phyloP scores from a whole-genome alignment of 1,140 invertebrate species.

The Bombus turneri region DNA sequence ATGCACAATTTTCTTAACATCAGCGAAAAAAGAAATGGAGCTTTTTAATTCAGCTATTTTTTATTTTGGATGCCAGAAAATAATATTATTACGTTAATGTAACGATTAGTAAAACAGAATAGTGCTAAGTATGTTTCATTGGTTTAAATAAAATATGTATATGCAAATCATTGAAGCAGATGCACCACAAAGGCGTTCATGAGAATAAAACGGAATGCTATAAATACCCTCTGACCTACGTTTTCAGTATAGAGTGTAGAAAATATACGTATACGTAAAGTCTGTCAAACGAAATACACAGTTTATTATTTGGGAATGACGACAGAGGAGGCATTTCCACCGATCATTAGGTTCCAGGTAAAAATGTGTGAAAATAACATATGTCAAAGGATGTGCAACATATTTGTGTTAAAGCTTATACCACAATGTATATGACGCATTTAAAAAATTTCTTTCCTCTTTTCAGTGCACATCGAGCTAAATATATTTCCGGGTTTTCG shows the following conservation, averaged over 20 bases:
- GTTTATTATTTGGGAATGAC: slow-evolving; percentile 75
- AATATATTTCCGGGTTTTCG: not conserved
- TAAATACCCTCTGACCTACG: slow-evolving; percentile 74
- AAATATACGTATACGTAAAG: slow-evolving; percentile 71
- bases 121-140: not conserved
- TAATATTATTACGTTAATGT: not conserved
- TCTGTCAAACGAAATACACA: slow-evolving; percentile 73
- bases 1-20: not conserved
- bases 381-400: not conserved
- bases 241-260: slow-evolving; percentile 73
- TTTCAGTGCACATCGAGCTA: not conserved
- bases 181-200: slow-evolving; percentile 58
- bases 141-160: slow-evolving; percentile 30
- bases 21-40: not conserved
- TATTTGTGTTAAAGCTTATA: not conserved
- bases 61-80: not conserved
- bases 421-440: not conserved
- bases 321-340: slow-evolving; percentile 71
- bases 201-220: slow-evolving; percentile 72
- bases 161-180: slow-evolving; percentile 28
- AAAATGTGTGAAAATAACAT: slow-evolving; percentile 44
- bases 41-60: not conserved
- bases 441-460: slow-evolving; percentile 9
- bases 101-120: not conserved
- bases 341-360: slow-evolving; percentile 78